A percentile compares a stretch with the other conserved stretches of the same genome.
phyloP scores from a whole-genome alignment of 2,113 vertebrate genomes.

The Pelusios castaneus region DNA sequence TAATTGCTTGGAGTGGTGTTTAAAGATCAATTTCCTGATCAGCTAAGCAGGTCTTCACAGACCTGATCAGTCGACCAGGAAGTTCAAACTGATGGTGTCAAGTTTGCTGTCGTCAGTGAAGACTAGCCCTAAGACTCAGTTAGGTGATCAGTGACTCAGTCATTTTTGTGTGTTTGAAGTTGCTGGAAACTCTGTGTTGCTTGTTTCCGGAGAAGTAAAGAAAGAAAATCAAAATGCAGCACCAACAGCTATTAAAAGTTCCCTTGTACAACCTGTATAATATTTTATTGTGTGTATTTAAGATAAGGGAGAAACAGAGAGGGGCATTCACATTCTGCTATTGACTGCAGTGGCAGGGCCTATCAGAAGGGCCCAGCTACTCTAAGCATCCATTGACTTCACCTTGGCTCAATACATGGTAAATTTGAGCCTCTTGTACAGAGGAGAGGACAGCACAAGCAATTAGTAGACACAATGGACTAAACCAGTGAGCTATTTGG shows the following conservation, averaged over 20 bases:
- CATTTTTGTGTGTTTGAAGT: not conserved
- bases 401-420: not conserved
- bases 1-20: too few species aligned
- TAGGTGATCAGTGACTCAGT: not conserved
- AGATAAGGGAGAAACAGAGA: not conserved
- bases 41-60: too few species aligned
- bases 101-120: too few species aligned
- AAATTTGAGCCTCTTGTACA: rapidly evolving
- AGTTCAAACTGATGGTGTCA: too few species aligned
- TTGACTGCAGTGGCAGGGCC: not conserved
- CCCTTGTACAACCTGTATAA: not conserved
- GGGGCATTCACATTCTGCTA: not conserved
- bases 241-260: not conserved
- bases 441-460: rapidly evolving
- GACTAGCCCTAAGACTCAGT: not conserved
- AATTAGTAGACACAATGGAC: not conserved
- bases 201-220: not conserved
- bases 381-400: not conserved
- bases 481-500: not conserved
- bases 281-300: not conserved
- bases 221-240: not conserved
- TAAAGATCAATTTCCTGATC: too few species aligned
- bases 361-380: not conserved
- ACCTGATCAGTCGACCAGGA: too few species aligned
- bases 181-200: not conserved